These are phyloP conservation scores for Xestia ashworthii DNA, from an alignment of 2,888 invertebrate genomes.

Conservation along the genomic window DNA sequence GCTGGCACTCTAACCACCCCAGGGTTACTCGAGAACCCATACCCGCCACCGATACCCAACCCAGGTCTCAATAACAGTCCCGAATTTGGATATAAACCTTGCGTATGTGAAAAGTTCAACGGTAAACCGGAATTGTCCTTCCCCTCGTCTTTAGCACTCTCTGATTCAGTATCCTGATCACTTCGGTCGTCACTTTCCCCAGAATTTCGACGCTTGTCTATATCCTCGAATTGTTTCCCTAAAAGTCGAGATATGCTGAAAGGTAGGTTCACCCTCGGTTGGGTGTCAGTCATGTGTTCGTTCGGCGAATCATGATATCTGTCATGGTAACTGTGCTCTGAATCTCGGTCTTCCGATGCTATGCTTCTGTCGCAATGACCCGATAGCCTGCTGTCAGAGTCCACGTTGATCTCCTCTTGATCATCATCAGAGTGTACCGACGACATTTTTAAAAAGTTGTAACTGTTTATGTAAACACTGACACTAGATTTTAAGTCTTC, in stretches of 20 bases:
- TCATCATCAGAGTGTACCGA: slow-evolving; percentile 91
- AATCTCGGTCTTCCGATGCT: slow-evolving; percentile 90
- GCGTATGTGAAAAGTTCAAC: slow-evolving; percentile 85
- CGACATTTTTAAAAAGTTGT: slow-evolving; percentile 80
- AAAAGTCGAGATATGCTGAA: slow-evolving; percentile 96
- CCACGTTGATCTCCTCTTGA: slow-evolving; percentile 92
- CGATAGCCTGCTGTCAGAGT: slow-evolving; percentile 92
- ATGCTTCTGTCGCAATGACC: slow-evolving; percentile 88
- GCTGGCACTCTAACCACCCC: slow-evolving; percentile 96
- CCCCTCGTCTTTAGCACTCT: slow-evolving; percentile 86
- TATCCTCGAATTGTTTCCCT: slow-evolving; percentile 94
- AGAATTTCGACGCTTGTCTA: slow-evolving; percentile 88
- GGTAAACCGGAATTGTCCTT: slow-evolving; percentile 82
- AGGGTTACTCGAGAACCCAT: slow-evolving; percentile 92
- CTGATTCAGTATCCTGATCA: slow-evolving; percentile 89
- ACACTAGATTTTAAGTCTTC: slow-evolving; percentile 73
- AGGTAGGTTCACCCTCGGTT: slow-evolving; percentile 91
- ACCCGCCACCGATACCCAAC: slow-evolving; percentile 87
- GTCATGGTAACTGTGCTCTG: slow-evolving; percentile 90
- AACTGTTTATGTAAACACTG: slow-evolving; percentile 73
- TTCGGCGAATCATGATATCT: slow-evolving; percentile 87
- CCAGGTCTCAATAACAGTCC: slow-evolving; percentile 85
- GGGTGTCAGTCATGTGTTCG: slow-evolving; percentile 88
- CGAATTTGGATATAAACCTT: slow-evolving; percentile 84
- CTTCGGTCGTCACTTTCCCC: slow-evolving; percentile 89